Percentiles rank a stretch among this genome's conserved stretches.
Evolutionary conservation across 1,140 invertebrate genomes (phyloP).

Genomic region (Drosophila cardini): DNA sequence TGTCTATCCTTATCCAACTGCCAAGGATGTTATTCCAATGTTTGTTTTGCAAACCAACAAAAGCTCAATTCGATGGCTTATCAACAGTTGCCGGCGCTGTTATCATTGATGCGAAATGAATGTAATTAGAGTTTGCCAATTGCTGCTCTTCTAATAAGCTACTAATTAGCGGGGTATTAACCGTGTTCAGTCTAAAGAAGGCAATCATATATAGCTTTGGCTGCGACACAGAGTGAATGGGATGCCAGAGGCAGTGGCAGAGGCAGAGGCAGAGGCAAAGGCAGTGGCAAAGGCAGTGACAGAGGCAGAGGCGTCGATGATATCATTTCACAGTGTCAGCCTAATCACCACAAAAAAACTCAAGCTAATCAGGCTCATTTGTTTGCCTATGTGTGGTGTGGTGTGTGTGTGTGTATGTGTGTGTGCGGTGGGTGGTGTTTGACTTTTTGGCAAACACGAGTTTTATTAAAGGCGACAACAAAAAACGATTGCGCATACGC

Average conservation of each 20-base stretch:
- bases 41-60: constrained; percentile 19
- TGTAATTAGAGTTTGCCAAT: constrained; percentile 78
- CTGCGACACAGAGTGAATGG: background rate
- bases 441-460: constrained; percentile 78
- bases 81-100: constrained; percentile 58
- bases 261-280: constrained; percentile 21
- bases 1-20: constrained; percentile 7
- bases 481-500: constrained; percentile 74
- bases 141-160: constrained; percentile 64
- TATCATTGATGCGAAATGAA: constrained; percentile 73
- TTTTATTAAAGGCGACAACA: constrained; percentile 76
- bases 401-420: constrained; percentile 12
- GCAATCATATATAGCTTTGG: background rate
- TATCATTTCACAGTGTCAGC: constrained; percentile 50
- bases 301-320: constrained; percentile 45
- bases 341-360: constrained; percentile 42
- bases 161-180: constrained; percentile 63
- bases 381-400: constrained; percentile 33
- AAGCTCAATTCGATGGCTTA: constrained; percentile 16
- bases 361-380: constrained; percentile 79
- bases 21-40: constrained; percentile 8
- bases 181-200: constrained; percentile 40
- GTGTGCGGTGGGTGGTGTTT: constrained; percentile 42
- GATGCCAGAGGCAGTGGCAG: background rate
- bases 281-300: background rate